Base-by-base conservation (phyloP, 2,888 invertebrate genomes). In the Ectobius pallidus region DNA sequence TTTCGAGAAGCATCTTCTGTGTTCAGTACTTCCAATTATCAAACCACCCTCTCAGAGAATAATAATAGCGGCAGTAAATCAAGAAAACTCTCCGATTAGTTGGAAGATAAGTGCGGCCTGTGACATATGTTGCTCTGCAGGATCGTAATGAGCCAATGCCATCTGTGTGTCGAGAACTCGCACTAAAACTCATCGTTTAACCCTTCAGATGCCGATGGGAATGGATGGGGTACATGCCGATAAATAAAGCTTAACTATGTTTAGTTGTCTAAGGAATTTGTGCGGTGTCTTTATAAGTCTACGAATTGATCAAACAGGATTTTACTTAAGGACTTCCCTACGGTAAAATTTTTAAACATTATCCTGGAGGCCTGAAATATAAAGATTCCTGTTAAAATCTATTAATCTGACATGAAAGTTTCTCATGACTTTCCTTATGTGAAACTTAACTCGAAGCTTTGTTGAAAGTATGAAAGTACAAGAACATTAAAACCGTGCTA, bases 151-250 rank as follows among this genome's bases (percentile, higher is more conserved):
- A 58, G 30, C 20, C 58, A 58, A 30, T n/a, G 58, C 58, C 58
- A 58, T 58, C 16, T 58, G 58, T 58, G 58, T 7, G 58, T n/a
- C 58, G 58, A 14, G 16, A n/a, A 18, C 30, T 25, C 14, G 25
- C n/a, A 52, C 25, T 52, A 58, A 18, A 11, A 1, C 58, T 32
- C 27, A 58, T 58, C 30, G 16, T 27, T 58, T 58, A 58, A 58
- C 58, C 58, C 58, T 58, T 58, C 16, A 58, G 16, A 30, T 30
- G 58, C n/a, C 58, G 30, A 58, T 58, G 30, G 30, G n/a, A 58
- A 58, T 30, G 58, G 27, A 58, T 58, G 58, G n/a, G 30, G 30
- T 11, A 58, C 58, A 52, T 25, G 25, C 22, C 6, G 2, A 34
- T 14, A 46, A 18, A 46, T 46, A 46, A 46, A 46, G 46, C 46